These are phyloP conservation scores for Oxyura jamaicensis DNA, from an alignment of 2,113 vertebrate genomes.

Conservation along the genomic window DNA sequence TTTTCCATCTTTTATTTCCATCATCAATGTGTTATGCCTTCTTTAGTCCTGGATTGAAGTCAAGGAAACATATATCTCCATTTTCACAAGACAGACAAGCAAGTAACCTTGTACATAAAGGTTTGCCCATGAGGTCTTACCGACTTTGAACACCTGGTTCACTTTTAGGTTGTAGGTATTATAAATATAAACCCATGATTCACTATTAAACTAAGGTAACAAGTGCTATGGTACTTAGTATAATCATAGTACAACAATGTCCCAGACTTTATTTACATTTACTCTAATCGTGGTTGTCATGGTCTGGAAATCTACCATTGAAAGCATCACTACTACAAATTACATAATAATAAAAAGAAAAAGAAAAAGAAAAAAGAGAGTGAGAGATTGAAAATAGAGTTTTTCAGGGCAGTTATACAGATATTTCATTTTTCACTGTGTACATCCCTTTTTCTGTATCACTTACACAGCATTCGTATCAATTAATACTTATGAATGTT, in stretches of 20 bases:
- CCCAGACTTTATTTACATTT: not conserved
- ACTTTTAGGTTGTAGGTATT: not conserved
- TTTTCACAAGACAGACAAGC: not conserved
- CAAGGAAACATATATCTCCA: not conserved
- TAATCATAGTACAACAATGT: not conserved
- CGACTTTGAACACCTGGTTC: not conserved
- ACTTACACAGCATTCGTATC: not conserved
- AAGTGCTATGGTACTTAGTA: not conserved
- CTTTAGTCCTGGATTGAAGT: not conserved
- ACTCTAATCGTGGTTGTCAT: not conserved
- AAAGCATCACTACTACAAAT: not conserved
- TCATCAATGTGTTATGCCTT: not conserved
- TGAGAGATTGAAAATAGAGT: not conserved
- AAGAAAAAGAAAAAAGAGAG: not conserved
- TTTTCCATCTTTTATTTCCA: not conserved
- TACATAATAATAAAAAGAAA: not conserved
- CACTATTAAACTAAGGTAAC: not conserved
- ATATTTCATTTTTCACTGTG: not conserved
- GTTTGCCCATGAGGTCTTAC: not conserved
- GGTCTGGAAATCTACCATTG: not conserved
- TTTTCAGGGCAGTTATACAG: not conserved
- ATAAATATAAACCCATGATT: not conserved
- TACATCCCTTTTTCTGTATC: not conserved
- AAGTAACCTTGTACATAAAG: not conserved
- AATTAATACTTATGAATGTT: not conserved